Conservation (phyloP, 2,888 invertebrate species). For the Chrysolina haemoptera region DNA sequence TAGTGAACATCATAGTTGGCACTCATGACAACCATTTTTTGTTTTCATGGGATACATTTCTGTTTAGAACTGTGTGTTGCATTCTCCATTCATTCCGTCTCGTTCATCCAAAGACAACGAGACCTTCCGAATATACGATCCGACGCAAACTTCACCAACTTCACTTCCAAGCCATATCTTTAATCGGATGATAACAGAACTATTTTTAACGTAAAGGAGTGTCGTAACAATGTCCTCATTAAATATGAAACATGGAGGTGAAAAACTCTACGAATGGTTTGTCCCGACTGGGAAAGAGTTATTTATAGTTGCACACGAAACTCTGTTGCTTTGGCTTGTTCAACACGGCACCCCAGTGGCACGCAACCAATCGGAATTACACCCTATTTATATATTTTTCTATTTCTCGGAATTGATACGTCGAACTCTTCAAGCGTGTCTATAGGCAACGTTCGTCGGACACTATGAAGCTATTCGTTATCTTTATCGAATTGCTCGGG, state of each 20-base stretch:
- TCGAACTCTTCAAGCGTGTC: slow-evolving; percentile 2
- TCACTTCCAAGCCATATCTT: background rate
- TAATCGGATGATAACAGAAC: slow-evolving; percentile 27
- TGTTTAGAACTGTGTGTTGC: too few relatives aligned
- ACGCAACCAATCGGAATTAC: slow-evolving; percentile 18
- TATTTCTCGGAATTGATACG: slow-evolving; percentile 5
- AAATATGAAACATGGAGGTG: slow-evolving; percentile 41
- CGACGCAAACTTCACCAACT: background rate
- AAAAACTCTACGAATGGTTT: slow-evolving; percentile 34
- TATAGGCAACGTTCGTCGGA: background rate
- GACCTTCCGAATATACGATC: background rate
- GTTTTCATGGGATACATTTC: too few relatives aligned
- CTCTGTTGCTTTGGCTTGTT: slow-evolving; percentile 49
- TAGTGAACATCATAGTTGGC: too few relatives aligned
- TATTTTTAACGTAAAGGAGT: slow-evolving; percentile 41
- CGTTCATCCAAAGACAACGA: too few relatives aligned
- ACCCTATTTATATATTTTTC: slow-evolving; percentile 6
- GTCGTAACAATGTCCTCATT: slow-evolving; percentile 38
- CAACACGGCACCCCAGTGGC: slow-evolving; percentile 37
- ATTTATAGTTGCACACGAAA: slow-evolving; percentile 47
- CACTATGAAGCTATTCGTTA: background rate
- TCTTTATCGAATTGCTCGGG: too few relatives aligned
- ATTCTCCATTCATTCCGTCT: too few relatives aligned
- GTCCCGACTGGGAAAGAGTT: slow-evolving; percentile 32
- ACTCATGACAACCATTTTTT: too few relatives aligned